These are phyloP conservation scores for Bombyx huttoni DNA, from an alignment of 2,888 invertebrate species.

Conservation along the genomic window DNA sequence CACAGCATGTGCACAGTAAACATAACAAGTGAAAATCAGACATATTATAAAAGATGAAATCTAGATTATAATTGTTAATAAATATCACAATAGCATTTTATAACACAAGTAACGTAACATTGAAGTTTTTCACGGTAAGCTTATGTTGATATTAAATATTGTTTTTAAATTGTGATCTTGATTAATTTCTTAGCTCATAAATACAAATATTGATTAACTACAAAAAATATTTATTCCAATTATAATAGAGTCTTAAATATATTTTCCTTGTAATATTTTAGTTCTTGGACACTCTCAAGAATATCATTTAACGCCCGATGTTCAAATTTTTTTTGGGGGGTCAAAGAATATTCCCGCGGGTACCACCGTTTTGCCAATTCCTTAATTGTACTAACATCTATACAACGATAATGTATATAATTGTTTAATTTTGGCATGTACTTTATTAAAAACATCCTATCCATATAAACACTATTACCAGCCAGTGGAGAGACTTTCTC, in stretches of 20 bases:
- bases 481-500: constrained; percentile 81
- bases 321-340: constrained; percentile 74
- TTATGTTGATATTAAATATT: no score
- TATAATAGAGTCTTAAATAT: constrained; percentile 66
- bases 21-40: no score
- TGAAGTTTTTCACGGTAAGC: no score
- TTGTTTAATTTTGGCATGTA: constrained; percentile 85
- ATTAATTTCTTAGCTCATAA: no score
- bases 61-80: no score
- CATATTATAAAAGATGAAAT: no score
- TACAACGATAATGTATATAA: constrained; percentile 91
- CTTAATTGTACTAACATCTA: constrained; percentile 93
- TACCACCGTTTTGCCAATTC: constrained; percentile 88
- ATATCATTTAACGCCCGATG: constrained; percentile 90
- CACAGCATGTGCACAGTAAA: no score
- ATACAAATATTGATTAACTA: neutral
- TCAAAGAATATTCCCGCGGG: constrained; percentile 65
- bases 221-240: neutral
- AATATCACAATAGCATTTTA: no score
- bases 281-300: constrained; percentile 85
- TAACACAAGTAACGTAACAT: no score
- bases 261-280: constrained; percentile 81
- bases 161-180: no score
- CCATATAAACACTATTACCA: constrained; percentile 91
- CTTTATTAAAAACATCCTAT: constrained; percentile 84